Conservation (phyloP, 2,113 vertebrate genomes). For the Nannospalax galili region DNA sequence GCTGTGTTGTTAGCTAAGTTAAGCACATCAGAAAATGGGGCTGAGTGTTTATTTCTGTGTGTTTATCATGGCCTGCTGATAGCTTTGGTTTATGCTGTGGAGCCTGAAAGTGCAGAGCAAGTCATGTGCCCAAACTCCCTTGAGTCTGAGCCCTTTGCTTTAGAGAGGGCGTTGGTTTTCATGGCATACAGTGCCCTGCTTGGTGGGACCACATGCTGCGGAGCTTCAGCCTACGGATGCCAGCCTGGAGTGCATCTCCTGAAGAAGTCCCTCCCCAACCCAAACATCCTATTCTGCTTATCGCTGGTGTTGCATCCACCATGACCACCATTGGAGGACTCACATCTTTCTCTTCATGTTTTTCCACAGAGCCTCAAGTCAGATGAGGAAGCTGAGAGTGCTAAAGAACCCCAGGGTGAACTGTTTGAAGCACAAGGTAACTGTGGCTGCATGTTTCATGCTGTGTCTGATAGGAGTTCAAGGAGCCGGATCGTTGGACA, state of each 20-base stretch:
- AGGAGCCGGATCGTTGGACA: neutral
- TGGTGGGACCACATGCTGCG: neutral
- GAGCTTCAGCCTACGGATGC: neutral
- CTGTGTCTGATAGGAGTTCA: neutral
- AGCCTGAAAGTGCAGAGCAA: neutral
- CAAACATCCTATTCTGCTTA: neutral
- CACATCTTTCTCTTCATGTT: neutral
- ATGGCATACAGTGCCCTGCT: neutral
- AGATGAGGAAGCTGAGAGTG: conserved; percentile 88
- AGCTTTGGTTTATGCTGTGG: neutral
- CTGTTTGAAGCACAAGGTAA: conserved; percentile 86
- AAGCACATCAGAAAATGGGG: neutral
- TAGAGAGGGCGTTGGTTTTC: neutral
- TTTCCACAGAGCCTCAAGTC: conserved; percentile 88
- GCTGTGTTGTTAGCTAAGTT: neutral
- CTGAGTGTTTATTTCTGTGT: neutral
- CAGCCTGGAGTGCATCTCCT: neutral
- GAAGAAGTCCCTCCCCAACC: accelerated
- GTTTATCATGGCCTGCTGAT: neutral
- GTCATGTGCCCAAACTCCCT: neutral
- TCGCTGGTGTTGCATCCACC: neutral
- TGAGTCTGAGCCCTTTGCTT: no score
- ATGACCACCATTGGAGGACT: neutral
- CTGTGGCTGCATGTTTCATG: neutral
- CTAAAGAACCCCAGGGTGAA: conserved; percentile 80